Evolutionary conservation across 2,113 vertebrate species (phyloP), one percentile per base, ranked within the genome.

Genomic region (Bagarius yarrelli): DNA sequence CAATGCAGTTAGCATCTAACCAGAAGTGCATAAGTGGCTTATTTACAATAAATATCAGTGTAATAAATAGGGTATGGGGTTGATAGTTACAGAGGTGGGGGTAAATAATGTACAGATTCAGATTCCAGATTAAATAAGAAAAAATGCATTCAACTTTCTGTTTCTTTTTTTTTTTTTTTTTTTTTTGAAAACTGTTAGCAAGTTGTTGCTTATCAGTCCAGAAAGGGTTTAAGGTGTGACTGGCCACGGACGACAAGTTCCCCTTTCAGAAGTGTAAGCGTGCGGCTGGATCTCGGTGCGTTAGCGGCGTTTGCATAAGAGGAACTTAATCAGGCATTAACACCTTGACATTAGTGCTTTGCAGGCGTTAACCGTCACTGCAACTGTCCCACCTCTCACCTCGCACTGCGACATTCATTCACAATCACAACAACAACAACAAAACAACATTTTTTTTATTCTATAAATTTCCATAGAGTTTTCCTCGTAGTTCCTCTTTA

Each of bases 251-350:
- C 36, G 47, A 79, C 71, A 64, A 87, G 89, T 90, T 90, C 89
- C 88, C 87, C 85, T 90, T 91, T 90, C 61, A 83, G 79, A 88
- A 36, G 56, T 84, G 86, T 83, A 80, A 83, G 79, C 81, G 78
- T 80, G 82, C 52, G 80, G 57, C 67, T 79, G 27, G 56, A 78
- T 72, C 82, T 75, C 57, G 59, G 76, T 80, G 81, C 81, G 77
- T 67, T 44, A 78, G 63, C 79, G 69, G 77, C 72, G 64, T 64
- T 40, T 63, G 47, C 75, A 66, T 76, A 73, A 75, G 83, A 83
- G 82, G 84, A 67, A 64, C 85, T 83, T 90, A 92, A 92, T 92
- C 89, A 90, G 81, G 81, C 89, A 81, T 86, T 84, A 86, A 83
- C 91, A 92, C 89, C 89, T 92, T 89, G 89, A 88, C 77, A 83